Evolutionary conservation across 2,797 vertebrate genomes (phyloP).

Genomic region (Tenualosa thibaudeaui): DNA sequence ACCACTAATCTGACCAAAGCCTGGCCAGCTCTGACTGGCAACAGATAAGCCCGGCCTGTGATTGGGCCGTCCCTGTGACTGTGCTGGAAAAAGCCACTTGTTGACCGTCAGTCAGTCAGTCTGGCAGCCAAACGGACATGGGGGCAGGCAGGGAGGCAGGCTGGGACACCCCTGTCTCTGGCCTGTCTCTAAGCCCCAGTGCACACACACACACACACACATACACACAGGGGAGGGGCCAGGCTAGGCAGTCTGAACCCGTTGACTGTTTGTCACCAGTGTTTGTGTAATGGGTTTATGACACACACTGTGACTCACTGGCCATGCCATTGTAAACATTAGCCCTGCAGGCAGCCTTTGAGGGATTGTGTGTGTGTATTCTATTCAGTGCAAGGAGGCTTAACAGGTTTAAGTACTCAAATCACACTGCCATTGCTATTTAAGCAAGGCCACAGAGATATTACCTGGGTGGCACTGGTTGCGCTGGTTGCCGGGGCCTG

Average conservation of each 20-base stretch:
- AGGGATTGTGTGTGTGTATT: conserved; percentile 49
- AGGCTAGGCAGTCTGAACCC: conserved; percentile 46
- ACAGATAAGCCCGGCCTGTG: conserved; percentile 41
- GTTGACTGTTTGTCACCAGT: conserved; percentile 46
- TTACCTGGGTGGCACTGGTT: background rate
- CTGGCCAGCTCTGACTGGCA: conserved; percentile 21
- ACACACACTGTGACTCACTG: conserved; percentile 46
- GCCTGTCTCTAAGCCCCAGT: conserved; percentile 37
- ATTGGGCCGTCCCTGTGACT: conserved; percentile 42
- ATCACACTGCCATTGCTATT: background rate
- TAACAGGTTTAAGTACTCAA: conserved; percentile 14
- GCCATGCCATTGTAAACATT: conserved; percentile 55
- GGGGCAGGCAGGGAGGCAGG: conserved; percentile 11
- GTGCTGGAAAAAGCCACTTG: conserved; percentile 45
- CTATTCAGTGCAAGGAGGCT: conserved; percentile 3
- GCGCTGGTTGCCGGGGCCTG: background rate
- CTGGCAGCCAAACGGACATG: conserved; percentile 14
- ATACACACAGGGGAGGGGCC: conserved; percentile 27
- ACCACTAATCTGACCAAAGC: conserved; percentile 40
- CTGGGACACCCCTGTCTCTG: conserved; percentile 50
- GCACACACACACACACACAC: background rate
- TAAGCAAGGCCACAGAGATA: background rate
- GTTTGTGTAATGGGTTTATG: conserved; percentile 51
- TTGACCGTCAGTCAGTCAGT: conserved; percentile 45
- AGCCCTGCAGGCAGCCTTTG: conserved; percentile 57